Evolutionary conservation across 2,797 vertebrate genomes (phyloP), one percentile per base, ranked within the genome.

Genomic region (Phrynocephalus forsythii): DNA sequence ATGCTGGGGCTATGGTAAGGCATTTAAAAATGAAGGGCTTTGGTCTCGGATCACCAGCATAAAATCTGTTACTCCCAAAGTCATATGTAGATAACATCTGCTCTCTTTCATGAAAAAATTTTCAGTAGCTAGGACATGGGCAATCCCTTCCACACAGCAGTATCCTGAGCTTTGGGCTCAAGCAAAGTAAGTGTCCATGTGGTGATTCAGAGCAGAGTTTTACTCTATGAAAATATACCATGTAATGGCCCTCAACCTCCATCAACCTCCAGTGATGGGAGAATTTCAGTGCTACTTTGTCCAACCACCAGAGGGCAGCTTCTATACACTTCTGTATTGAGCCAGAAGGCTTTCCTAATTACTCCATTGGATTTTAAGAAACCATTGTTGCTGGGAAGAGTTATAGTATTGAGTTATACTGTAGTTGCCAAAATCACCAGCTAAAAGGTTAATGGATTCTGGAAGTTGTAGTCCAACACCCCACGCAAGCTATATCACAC

Each of bases 301-400:
- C 86, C 52, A 82, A 38, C 86, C 89, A 90, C 78, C 78, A 90
- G 89, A 90, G 89, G 89, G 89, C 89, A 90, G 79, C 30, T 90
- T 81, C 71, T 81, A 52, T 87, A 85, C 79, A 82, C 50, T 78
- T 83, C 84, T 87, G 50, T 60, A 77, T 8, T 63, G 69, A 48
- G 3, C 78, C 82, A 71, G 10, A 22, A 26, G 10, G 33, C 38
- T 33, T 52, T 71, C 5, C 33, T 56, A 86, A 72, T 48, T 84
- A 80, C 71, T 56, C 44, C 60, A 52, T 9, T 79, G 52, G 60
- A 15, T 73, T 66, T 86, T 75, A 67, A 50, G n/a, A 72, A 63
- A 20, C 60, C 15, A 20, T 63, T 18, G 20, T 15, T 18, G 60
- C 15, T 63, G 60, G 60, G 60, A 63, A 20, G 60, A 63, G 60